Percentiles rank a stretch among this genome's conserved stretches.
Conservation (phyloP, 2,113 vertebrate genomes). For the Uria aalge region DNA sequence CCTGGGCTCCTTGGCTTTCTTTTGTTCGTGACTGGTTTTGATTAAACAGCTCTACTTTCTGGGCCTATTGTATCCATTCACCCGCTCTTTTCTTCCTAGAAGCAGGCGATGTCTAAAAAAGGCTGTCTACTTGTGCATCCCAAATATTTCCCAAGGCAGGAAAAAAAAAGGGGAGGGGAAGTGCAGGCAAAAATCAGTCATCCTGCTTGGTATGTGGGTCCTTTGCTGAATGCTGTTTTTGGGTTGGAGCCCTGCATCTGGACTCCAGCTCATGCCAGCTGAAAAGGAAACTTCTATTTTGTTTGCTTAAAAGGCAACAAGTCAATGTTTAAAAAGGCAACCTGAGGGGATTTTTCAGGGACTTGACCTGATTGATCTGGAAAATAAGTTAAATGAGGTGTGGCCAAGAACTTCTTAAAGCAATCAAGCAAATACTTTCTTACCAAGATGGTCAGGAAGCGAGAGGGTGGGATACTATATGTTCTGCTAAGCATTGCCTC, state of each 20-base stretch:
- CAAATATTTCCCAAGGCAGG: constrained; percentile 53
- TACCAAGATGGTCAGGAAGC: constrained; percentile 55
- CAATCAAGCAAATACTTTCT: constrained; percentile 51
- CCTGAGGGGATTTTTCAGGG: constrained; percentile 61
- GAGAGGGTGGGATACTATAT: constrained; percentile 24
- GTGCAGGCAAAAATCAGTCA: constrained; percentile 55
- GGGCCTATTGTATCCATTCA: constrained; percentile 28
- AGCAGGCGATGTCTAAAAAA: constrained; percentile 24
- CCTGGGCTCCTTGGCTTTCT: constrained; percentile 51
- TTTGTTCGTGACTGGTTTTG: constrained; percentile 60
- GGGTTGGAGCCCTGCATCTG: constrained; percentile 68
- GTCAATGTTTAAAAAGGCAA: constrained; percentile 55
- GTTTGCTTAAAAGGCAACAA: constrained; percentile 69
- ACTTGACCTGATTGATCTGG: constrained; percentile 63
- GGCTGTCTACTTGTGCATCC: constrained; percentile 25
- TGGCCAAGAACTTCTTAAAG: constrained; percentile 51
- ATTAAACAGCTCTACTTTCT: constrained; percentile 52
- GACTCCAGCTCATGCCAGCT: constrained; percentile 60
- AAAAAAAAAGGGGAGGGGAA: constrained; percentile 16
- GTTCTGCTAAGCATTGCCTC: neutral
- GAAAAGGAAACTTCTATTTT: constrained; percentile 65
- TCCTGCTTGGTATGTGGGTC: constrained; percentile 61
- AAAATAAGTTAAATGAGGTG: constrained; percentile 68
- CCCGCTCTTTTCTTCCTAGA: constrained; percentile 32
- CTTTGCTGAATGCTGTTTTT: constrained; percentile 64